Conservation (phyloP, 2,113 vertebrate species). For the Cyanoliseus patagonus region DNA sequence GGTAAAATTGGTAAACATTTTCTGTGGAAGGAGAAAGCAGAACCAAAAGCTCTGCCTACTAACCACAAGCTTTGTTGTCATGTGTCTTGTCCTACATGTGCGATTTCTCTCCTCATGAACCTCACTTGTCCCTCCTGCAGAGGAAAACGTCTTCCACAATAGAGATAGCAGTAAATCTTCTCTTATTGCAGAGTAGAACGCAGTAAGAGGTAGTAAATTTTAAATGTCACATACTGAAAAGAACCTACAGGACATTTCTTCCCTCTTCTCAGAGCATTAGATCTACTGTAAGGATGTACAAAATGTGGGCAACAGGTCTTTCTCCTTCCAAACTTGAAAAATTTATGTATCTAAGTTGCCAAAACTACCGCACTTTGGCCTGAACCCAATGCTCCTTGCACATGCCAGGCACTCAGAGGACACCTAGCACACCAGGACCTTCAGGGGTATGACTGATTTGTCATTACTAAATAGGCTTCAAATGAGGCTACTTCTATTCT, state of each 20-base stretch:
- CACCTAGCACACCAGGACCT: neutral
- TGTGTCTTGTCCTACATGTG: neutral
- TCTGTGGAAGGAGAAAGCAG: conserved; percentile 12
- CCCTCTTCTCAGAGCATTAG: neutral
- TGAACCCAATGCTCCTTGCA: neutral
- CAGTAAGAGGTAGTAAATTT: neutral
- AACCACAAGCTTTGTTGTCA: neutral
- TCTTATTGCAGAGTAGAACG: neutral
- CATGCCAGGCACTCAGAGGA: neutral
- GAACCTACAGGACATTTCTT: neutral
- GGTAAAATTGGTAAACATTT: neutral
- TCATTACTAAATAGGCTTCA: neutral
- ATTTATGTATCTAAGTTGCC: fast-evolving
- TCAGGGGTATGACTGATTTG: neutral
- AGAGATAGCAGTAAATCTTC: neutral
- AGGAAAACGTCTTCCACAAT: neutral
- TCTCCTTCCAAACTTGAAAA: neutral
- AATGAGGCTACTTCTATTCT: neutral
- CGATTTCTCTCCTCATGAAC: neutral
- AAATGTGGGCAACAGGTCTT: neutral
- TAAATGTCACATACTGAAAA: neutral
- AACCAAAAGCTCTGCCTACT: neutral
- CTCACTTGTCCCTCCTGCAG: neutral
- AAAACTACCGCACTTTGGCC: neutral
- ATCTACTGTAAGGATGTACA: neutral